Evolutionary conservation across 30 jellyfish, hydroid and myxozoan species (phyloP), one percentile per base, ranked within the genome.

Genomic region (Turritopsis rubra): DNA sequence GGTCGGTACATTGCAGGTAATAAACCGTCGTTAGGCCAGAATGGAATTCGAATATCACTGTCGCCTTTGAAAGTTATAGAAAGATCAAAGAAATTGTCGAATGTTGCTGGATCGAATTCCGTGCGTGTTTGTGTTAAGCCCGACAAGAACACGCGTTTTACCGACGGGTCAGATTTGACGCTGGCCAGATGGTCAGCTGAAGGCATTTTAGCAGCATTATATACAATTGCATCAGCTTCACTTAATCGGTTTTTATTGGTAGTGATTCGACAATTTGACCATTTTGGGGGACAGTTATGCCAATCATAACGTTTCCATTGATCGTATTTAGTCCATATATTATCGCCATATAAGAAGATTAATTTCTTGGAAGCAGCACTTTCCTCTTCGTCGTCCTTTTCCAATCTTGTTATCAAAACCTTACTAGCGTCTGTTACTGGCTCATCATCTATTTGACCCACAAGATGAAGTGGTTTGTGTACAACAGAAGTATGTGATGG

Each of bases 1-100:
- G 82, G 88, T 27, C 95, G 88, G 68, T 60, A 76, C 89, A 77
- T 81, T 4, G 95, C 81, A 8, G 95, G 95, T 31, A 87, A 75
- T 20, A 82, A 66, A 16, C 82, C 84, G 52, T 81, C 89, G 41
- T 81, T 81, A 8, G 95, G 95, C 95, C 95, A 87, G 81, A 71
- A 82, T 18, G 95, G 85, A 16, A 87, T 77, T 28, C 92, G 81
- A 3, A 87, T 80, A 53, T 82, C 92, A 76, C 95, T 87, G 52
- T 87, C 89, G 52, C 41, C n/a, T 65, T 87, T 87, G 52, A 82
- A 81, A 0, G 95, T 87, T 22, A 87, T 82, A 22, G 95, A 71
- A 5, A n/a, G 29, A 78, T 87, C 95, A 75, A 87, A 87, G 30
- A 87, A 81, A 24, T 52, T 24, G 18, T 87, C 92, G 66, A n/a